Evolutionary conservation across 2,113 vertebrate genomes (phyloP).

Genomic region (Theristicus caerulescens): DNA sequence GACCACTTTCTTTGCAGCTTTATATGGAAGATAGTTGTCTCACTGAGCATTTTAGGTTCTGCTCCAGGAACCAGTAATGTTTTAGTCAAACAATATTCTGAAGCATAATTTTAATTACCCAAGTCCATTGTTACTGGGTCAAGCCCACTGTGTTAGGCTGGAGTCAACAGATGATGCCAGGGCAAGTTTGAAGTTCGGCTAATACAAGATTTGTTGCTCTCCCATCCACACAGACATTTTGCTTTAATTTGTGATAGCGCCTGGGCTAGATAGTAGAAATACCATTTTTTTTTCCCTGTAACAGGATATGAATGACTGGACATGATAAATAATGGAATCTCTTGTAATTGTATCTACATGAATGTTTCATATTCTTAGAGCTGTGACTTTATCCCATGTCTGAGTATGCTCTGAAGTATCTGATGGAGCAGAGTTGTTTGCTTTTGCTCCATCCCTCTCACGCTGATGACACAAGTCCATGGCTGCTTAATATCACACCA

Average conservation of each 20-base stretch:
- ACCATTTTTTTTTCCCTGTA: neutral
- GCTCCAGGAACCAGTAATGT: neutral
- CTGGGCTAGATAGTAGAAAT: neutral
- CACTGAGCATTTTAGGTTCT: neutral
- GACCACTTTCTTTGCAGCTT: neutral
- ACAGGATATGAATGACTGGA: neutral
- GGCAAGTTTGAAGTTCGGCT: neutral
- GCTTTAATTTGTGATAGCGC: neutral
- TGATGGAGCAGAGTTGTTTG: neutral
- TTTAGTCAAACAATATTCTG: neutral
- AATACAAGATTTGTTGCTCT: neutral
- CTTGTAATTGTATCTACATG: neutral
- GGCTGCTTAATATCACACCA: neutral
- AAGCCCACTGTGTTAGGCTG: neutral
- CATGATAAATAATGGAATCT: neutral
- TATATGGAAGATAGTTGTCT: neutral
- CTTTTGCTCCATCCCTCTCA: neutral
- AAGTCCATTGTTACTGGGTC: neutral
- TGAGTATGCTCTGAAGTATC: neutral
- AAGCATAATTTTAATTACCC: neutral
- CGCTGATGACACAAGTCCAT: neutral
- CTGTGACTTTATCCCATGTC: neutral
- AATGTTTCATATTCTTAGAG: slow-evolving; percentile 26
- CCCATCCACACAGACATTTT: neutral
- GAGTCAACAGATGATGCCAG: neutral